phyloP scores from a whole-genome alignment of 2,113 vertebrate species.

The Seriola aureovittata region DNA sequence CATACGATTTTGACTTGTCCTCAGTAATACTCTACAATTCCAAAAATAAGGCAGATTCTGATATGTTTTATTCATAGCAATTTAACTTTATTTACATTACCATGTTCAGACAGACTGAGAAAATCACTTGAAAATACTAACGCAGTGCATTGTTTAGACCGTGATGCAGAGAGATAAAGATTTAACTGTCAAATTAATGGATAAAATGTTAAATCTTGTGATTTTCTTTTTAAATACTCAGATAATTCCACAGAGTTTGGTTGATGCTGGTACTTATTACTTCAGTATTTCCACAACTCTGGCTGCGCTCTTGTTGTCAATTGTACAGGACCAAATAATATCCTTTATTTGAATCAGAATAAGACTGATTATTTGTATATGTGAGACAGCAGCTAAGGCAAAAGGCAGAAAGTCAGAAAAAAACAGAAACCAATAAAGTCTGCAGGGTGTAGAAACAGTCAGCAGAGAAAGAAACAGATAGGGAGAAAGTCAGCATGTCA shows the following conservation, averaged over 20 bases:
- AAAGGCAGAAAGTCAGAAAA: not conserved
- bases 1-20: too few species aligned
- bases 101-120: too few species aligned
- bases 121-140: too few species aligned
- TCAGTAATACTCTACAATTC: too few species aligned
- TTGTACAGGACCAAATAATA: too few species aligned
- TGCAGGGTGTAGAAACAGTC: slow-evolving; percentile 30
- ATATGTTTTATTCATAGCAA: too few species aligned
- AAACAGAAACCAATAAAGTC: slow-evolving; percentile 13
- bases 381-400: slow-evolving; percentile 1
- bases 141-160: too few species aligned
- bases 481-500: slow-evolving; percentile 47
- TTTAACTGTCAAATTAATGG: not conserved
- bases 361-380: not conserved
- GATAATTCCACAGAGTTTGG: not conserved
- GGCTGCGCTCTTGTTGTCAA: too few species aligned
- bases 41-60: too few species aligned
- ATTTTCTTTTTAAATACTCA: not conserved
- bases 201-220: not conserved
- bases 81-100: too few species aligned
- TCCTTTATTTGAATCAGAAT: not conserved
- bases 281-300: not conserved
- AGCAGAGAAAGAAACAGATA: slow-evolving; percentile 30
- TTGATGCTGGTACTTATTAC: not conserved
- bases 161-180: too few species aligned